Percentiles rank a stretch among this genome's conserved stretches.
Conservation (phyloP, 2,113 vertebrate genomes). For the Rhinoptilus africanus region DNA sequence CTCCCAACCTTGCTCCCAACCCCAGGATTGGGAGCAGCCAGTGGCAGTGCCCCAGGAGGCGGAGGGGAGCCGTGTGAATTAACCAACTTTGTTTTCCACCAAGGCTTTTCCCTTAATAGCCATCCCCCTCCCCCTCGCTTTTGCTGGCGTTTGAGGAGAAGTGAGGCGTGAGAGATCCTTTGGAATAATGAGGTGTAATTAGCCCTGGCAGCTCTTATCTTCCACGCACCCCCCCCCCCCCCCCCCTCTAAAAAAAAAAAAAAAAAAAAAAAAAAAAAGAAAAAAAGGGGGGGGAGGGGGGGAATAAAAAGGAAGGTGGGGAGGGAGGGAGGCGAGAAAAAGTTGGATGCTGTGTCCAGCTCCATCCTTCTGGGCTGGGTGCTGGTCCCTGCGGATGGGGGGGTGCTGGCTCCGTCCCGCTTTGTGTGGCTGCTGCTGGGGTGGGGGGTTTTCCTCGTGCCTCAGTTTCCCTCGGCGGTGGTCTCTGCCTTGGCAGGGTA, state of each 20-base stretch:
- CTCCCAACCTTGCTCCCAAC: no score
- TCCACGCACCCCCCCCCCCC: background rate
- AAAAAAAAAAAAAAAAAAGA: background rate
- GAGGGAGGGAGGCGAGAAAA: background rate
- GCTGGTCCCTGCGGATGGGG: background rate
- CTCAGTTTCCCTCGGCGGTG: background rate
- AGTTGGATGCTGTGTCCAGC: background rate
- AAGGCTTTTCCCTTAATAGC: background rate
- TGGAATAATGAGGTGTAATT: slow-evolving; percentile 33
- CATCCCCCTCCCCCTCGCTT: background rate
- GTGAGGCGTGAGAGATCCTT: slow-evolving; percentile 16
- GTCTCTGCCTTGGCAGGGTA: background rate
- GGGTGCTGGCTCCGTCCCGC: accelerated
- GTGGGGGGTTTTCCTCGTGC: background rate
- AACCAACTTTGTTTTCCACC: slow-evolving; percentile 11
- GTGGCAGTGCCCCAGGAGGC: background rate
- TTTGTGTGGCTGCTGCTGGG: background rate
- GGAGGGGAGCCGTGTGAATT: background rate
- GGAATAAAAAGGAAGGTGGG: background rate
- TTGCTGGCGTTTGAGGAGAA: background rate
- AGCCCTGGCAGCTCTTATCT: slow-evolving; percentile 20
- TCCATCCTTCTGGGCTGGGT: background rate
- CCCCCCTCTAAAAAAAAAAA: background rate
- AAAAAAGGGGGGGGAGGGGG: no score
- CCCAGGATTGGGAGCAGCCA: background rate